Conservation (phyloP, 2,888 invertebrate species). For the Phymatocera aterrima region DNA sequence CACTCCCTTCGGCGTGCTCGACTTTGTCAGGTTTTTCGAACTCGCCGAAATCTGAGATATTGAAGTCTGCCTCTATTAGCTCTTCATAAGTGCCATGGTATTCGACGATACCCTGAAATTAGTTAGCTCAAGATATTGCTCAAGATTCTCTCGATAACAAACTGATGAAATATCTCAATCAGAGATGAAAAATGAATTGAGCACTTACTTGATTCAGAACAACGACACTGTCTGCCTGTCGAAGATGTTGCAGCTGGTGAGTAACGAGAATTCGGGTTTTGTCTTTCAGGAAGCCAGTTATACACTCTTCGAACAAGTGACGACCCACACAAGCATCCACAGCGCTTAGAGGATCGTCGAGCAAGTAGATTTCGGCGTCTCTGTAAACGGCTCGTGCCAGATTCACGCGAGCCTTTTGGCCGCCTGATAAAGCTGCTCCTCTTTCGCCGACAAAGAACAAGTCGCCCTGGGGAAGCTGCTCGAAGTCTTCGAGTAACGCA, state of each 20-base stretch:
- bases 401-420: slow-evolving; percentile 84
- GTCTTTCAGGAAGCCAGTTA: slow-evolving; percentile 79
- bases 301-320: slow-evolving; percentile 86
- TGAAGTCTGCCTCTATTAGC: slow-evolving; percentile 65
- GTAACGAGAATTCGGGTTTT: slow-evolving; percentile 87
- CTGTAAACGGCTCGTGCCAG: slow-evolving; percentile 79
- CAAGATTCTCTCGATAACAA: background rate
- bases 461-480: slow-evolving; percentile 82
- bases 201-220: slow-evolving; percentile 67
- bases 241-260: slow-evolving; percentile 84
- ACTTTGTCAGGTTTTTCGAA: slow-evolving; percentile 46
- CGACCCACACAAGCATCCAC: slow-evolving; percentile 87
- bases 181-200: background rate
- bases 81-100: slow-evolving; percentile 69
- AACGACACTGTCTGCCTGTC: slow-evolving; percentile 71
- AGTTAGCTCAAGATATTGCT: background rate
- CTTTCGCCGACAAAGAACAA: slow-evolving; percentile 84
- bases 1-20: background rate
- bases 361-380: slow-evolving; percentile 82
- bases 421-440: slow-evolving; percentile 85
- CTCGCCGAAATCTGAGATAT: slow-evolving; percentile 55
- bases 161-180: too few relatives aligned
- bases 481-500: slow-evolving; percentile 74
- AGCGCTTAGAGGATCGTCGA: slow-evolving; percentile 87
- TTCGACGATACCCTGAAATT: slow-evolving; percentile 61